These are phyloP conservation scores for Drosophila orena DNA, from an alignment of 1,140 invertebrate genomes.

Conservation along the genomic window DNA sequence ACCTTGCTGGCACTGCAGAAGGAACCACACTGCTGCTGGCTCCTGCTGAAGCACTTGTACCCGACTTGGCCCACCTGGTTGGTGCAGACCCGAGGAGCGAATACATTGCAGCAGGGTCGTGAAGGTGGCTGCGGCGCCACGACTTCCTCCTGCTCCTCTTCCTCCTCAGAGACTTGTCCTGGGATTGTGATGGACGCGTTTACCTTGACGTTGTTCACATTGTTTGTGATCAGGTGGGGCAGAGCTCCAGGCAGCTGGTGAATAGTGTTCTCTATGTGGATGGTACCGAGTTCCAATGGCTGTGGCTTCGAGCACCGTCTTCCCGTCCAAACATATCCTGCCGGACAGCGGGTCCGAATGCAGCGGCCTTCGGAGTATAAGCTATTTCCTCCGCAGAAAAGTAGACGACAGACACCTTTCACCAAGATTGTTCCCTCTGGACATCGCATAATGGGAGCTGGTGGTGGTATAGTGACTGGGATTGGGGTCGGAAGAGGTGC, in stretches of 20 bases:
- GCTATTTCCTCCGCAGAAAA: conserved; percentile 46
- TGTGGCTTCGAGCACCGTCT: conserved; percentile 36
- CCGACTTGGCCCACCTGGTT: not conserved
- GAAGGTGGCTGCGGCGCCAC: not conserved
- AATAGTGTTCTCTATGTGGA: conserved; percentile 50
- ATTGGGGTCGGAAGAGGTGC: not conserved
- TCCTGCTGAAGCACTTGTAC: conserved; percentile 63
- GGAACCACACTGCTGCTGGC: conserved; percentile 48
- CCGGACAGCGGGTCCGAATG: conserved; percentile 47
- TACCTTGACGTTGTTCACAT: conserved; percentile 56
- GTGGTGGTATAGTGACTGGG: conserved; percentile 12
- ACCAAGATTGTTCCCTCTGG: conserved; percentile 51
- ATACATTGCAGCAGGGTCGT: conserved; percentile 52
- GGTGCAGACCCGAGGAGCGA: conserved; percentile 59
- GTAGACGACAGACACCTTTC: conserved; percentile 44
- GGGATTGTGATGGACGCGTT: conserved; percentile 56
- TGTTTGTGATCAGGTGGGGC: conserved; percentile 44
- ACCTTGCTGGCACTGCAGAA: conserved; percentile 58
- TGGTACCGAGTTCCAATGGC: conserved; percentile 20
- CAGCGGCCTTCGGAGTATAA: conserved; percentile 39
- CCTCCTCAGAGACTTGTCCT: conserved; percentile 27
- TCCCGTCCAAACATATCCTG: conserved; percentile 59
- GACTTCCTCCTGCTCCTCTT: conserved; percentile 19
- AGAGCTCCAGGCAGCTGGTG: not conserved
- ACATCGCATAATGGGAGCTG: conserved; percentile 36